phyloP scores from a whole-genome alignment of 2,113 vertebrate species.

The Acrocephalus arundinaceus region DNA sequence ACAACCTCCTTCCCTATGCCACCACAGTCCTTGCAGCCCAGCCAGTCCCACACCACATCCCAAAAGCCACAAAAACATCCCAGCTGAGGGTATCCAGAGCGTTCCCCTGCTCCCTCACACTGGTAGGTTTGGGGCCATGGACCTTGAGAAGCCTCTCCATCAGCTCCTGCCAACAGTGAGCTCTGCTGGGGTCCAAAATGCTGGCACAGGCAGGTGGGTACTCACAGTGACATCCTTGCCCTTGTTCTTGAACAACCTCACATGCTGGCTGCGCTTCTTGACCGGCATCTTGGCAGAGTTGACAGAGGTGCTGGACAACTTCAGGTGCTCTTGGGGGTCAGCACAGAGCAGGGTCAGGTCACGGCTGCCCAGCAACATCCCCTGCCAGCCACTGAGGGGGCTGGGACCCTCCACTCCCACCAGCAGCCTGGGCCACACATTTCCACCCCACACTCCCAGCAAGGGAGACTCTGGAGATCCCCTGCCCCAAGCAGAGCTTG shows the following conservation, averaged over 20 bases:
- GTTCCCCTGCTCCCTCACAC: background rate
- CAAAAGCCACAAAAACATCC: background rate
- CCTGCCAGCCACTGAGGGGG: background rate
- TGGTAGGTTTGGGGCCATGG: rapidly evolving
- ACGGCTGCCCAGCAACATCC: background rate
- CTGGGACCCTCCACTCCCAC: background rate
- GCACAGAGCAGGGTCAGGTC: background rate
- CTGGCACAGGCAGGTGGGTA: background rate
- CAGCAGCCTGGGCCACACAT: background rate
- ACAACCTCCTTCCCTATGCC: background rate
- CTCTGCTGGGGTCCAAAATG: rapidly evolving
- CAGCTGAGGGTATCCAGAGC: background rate
- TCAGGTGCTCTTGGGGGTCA: background rate
- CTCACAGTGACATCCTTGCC: constrained; percentile 84
- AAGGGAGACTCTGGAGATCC: background rate
- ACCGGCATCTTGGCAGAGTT: constrained; percentile 69
- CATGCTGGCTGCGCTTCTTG: constrained; percentile 41
- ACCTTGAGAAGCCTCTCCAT: background rate
- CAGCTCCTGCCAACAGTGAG: background rate
- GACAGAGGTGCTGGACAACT: background rate
- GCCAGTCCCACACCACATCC: background rate
- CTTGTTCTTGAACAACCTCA: constrained; percentile 87
- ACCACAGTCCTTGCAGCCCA: background rate
- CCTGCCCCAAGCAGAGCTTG: background rate
- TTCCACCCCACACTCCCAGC: background rate